phyloP scores from a whole-genome alignment of 2,888 invertebrate species.

The Apotomis turbidana region DNA sequence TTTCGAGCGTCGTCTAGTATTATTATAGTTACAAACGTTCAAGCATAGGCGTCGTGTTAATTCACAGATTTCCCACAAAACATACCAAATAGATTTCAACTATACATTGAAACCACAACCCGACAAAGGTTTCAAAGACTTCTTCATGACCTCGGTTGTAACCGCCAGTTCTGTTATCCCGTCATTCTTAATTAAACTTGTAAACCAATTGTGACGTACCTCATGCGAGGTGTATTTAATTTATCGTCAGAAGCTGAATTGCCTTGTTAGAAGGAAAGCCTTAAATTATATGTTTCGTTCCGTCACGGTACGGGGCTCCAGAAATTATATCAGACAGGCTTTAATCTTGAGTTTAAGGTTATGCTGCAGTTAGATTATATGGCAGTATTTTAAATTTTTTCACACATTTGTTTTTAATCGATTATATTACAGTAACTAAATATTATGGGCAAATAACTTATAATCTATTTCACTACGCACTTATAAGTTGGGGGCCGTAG shows the following conservation, averaged over 20 bases:
- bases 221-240: constrained; percentile 57
- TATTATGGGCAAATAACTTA: no score
- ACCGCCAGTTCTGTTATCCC: constrained; percentile 9
- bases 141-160: background rate
- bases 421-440: no score
- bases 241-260: constrained; percentile 64
- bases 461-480: no score
- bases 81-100: no score
- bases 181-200: constrained; percentile 30
- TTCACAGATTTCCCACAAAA: no score
- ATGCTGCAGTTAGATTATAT: background rate
- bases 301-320: constrained; percentile 45
- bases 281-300: constrained; percentile 54
- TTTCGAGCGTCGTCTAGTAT: no score
- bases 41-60: no score
- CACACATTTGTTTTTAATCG: no score
- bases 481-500: no score
- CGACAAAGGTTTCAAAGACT: background rate
- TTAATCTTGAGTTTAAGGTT: constrained; percentile 29
- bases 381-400: background rate
- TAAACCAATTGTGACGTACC: constrained; percentile 36
- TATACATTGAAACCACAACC: no score
- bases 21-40: no score
- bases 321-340: constrained; percentile 45
- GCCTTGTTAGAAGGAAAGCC: constrained; percentile 61